phyloP scores from a whole-genome alignment of 2,113 vertebrate species.

The Ptilonorhynchus violaceus region DNA sequence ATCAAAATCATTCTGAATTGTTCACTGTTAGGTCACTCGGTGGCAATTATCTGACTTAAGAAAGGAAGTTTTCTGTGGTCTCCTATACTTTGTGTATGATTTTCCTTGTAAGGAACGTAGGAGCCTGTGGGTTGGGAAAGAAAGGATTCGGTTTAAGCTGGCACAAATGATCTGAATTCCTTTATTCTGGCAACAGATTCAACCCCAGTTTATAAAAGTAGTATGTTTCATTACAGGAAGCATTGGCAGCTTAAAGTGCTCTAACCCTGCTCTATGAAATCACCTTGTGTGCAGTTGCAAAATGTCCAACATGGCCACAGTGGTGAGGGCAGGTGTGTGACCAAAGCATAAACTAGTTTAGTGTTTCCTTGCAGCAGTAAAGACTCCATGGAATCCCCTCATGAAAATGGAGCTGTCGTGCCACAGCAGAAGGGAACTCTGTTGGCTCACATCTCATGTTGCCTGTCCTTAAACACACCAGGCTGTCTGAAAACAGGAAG shows the following conservation, averaged over 20 bases:
- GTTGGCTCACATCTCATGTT: background rate
- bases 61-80: background rate
- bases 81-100: background rate
- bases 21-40: background rate
- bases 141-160: background rate
- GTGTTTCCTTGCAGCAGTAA: background rate
- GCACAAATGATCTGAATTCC: background rate
- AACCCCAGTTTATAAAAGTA: background rate
- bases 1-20: background rate
- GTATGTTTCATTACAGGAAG: background rate
- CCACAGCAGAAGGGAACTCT: background rate
- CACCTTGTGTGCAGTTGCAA: background rate
- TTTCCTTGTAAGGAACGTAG: background rate
- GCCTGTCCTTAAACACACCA: background rate
- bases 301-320: background rate
- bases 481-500: background rate
- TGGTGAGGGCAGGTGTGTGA: background rate
- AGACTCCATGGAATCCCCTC: background rate
- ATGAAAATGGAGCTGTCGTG: background rate
- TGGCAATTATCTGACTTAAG: background rate
- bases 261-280: background rate
- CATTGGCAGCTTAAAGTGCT: background rate
- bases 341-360: background rate
- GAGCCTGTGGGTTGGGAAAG: background rate
- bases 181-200: background rate